phyloP scores from a whole-genome alignment of 1,140 invertebrate genomes.

The Potamilus streckersoni region DNA sequence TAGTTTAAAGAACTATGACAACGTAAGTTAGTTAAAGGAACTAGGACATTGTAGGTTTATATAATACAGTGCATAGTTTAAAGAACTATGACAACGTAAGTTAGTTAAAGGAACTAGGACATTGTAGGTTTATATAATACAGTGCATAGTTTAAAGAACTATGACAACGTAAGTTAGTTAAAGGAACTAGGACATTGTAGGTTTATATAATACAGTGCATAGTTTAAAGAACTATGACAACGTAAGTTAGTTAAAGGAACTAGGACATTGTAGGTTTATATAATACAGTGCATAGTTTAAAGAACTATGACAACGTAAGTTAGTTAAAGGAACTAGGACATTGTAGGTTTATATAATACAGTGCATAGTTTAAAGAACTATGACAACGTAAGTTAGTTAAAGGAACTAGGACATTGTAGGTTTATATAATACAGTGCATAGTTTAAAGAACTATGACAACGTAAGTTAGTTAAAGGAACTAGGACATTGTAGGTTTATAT shows the following conservation, averaged over 20 bases:
- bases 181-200: neutral
- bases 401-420: neutral
- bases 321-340: neutral
- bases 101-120: slow-evolving; percentile 9
- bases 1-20: neutral
- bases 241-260: slow-evolving; percentile 65
- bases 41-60: neutral
- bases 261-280: neutral
- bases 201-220: neutral
- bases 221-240: slow-evolving; percentile 59
- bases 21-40: slow-evolving; percentile 71
- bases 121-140: neutral
- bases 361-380: neutral
- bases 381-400: slow-evolving; percentile 70
- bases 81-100: slow-evolving; percentile 70
- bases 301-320: slow-evolving; percentile 70
- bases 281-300: neutral
- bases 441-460: slow-evolving; percentile 61
- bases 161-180: slow-evolving; percentile 70
- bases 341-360: neutral
- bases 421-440: neutral
- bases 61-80: neutral
- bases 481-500: neutral
- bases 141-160: neutral
- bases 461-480: slow-evolving; percentile 63